Evolutionary conservation across 2,888 invertebrate species (phyloP).

Genomic region (Hirtodrosophila alboralis): DNA sequence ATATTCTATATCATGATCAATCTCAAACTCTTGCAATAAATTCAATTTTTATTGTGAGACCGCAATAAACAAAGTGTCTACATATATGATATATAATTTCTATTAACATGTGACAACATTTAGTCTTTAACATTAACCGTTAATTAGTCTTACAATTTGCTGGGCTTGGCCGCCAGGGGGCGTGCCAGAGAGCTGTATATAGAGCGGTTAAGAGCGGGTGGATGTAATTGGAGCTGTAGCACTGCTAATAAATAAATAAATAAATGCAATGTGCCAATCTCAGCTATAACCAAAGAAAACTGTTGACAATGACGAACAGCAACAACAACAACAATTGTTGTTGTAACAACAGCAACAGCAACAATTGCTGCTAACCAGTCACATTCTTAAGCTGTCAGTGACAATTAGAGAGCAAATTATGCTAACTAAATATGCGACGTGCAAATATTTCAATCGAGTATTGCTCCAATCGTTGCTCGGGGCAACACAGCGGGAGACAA

Average conservation of each 20-base stretch:
- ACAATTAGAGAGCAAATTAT: conserved; percentile 76
- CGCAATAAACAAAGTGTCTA: not conserved
- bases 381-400: conserved; percentile 69
- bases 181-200: conserved; percentile 25
- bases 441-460: conserved; percentile 39
- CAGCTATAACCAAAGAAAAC: conserved; percentile 13
- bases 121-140: conserved; percentile 41
- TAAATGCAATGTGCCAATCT: conserved; percentile 47
- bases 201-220: no score
- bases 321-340: conserved; percentile 12
- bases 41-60: no score
- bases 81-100: not conserved
- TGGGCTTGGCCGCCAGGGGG: conserved; percentile 50
- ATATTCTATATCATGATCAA: no score
- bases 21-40: no score
- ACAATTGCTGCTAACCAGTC: conserved; percentile 32
- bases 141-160: conserved; percentile 50
- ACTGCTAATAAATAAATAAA: conserved; percentile 38
- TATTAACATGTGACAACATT: conserved; percentile 54
- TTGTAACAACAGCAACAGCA: conserved; percentile 12
- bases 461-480: conserved; percentile 6
- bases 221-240: conserved; percentile 55
- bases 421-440: conserved; percentile 71
- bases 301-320: conserved; percentile 52
- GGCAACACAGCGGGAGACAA: conserved; percentile 22